Base-by-base conservation (phyloP, 2,113 vertebrate species). In the Baryphthengus martii region DNA sequence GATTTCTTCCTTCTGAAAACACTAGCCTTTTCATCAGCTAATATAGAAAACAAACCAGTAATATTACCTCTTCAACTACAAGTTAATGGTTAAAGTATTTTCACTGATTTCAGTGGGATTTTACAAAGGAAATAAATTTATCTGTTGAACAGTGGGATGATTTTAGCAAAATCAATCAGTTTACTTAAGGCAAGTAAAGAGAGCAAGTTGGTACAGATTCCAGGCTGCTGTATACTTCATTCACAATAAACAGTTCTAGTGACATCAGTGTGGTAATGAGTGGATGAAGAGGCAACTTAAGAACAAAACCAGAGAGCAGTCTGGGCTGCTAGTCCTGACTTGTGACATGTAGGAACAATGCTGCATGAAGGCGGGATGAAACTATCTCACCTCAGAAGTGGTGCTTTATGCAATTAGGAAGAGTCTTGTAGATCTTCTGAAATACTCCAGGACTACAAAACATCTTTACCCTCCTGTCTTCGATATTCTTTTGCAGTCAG, bases 321-420 rank as follows among this genome's bases (percentile, higher is more conserved):
- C 29, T 52, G 20, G 3, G 13, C 29, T 81, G 42, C 25, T 65
- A 11, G 18, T 59, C n/a, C 9, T 77, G 31, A 59, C 21, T 70
- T 42, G 39, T 1, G 1, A 52, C 11, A 47, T 7, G 4, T 7
- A 62, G 7, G 35, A 17, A 42, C 53, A 73, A 75, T 0, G 2
- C 3, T 53, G 6, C 11, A 70, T 55, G 63, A 70, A 68, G 13
- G 13, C 26, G 39, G 23, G 78, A 58, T 52, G 10, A 31, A 58
- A 29, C 23, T 18, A 17, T 29, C 17, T 39, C 11, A 33, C 45
- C 24, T 59, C 39, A 66, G 37, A 59, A 11, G 16, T 13, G 10
- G 24, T n/a, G 18, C 9, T 5, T 65, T 72, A 58, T 25, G 28
- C 13, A 45, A 58, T 52, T 5, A 45, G 16, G 8, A 65, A 44